Evolutionary conservation across 2,888 invertebrate species (phyloP), one percentile per base, ranked within the genome.

Genomic region (Sturmia bella): DNA sequence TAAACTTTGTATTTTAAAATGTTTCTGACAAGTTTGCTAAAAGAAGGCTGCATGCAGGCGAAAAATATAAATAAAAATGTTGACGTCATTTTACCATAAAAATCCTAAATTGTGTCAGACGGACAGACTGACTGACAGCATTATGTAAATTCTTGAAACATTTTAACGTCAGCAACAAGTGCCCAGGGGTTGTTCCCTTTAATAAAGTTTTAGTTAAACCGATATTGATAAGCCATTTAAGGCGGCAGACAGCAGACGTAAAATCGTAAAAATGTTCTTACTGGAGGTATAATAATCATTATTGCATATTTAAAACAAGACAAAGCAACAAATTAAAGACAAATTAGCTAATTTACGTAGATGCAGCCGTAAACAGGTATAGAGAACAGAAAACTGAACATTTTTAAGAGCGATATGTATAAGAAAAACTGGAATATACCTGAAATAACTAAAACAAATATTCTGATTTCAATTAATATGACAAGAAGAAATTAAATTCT

Each of bases 51-150:
- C n/a, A n/a, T n/a, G n/a, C n/a, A n/a, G n/a, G n/a, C n/a, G n/a
- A n/a, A n/a, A n/a, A n/a, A n/a, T n/a, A n/a, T n/a, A n/a, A 7
- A 56, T 56, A 57, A 57, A 32, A 54, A 17, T 57, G 70, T 66
- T 79, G 73, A 79, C 79, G 79, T 79, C 79, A 79, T 73, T 59
- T 45, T 39, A 56, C 66, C 37, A 66, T 78, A 63, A 70, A 56
- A 59, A 63, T 68, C 19, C 11, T 32, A 68, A 54, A 15, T n/a
- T n/a, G 54, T 12, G 13, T 3, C 7, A 48, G 21, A 24, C 7
- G 24, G n/a, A n/a, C n/a, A n/a, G n/a, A n/a, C n/a, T n/a, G n/a
- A n/a, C n/a, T n/a, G n/a, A 45, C 12, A 43, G 27, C 32, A 32
- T 7, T 32, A 32, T 32, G 45, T 13, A 32, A 63, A 63, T 48